These are phyloP conservation scores for Calosoma granatense DNA, from an alignment of 1,140 invertebrate species.

Conservation along the genomic window DNA sequence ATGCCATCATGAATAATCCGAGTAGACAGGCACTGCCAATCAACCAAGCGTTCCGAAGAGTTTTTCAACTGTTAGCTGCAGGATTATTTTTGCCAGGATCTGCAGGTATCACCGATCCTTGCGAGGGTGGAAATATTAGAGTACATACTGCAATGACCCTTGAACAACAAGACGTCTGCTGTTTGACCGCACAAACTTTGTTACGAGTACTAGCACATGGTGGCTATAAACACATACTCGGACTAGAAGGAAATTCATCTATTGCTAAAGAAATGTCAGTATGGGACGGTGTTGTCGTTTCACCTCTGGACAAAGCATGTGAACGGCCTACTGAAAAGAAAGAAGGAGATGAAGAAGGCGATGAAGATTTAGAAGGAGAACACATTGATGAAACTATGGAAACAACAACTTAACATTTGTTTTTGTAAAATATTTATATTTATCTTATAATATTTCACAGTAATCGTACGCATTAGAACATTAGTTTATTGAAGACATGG, in stretches of 20 bases:
- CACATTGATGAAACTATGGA: conserved; percentile 37
- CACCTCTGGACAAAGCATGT: conserved; percentile 84
- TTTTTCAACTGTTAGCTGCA: conserved; percentile 83
- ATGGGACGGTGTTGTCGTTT: conserved; percentile 90
- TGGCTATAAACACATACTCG: conserved; percentile 83
- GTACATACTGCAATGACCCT: conserved; percentile 86
- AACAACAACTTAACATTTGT: conserved; percentile 24
- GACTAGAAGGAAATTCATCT: conserved; percentile 54
- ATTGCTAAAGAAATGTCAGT: conserved; percentile 81
- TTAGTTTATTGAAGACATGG: no score
- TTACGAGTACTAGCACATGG: conserved; percentile 83
- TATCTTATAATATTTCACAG: no score
- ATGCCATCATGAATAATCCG: conserved; percentile 95
- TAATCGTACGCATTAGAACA: no score
- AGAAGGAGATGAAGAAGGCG: conserved; percentile 38
- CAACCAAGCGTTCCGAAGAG: conserved; percentile 76
- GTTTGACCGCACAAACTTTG: conserved; percentile 79
- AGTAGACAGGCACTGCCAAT: conserved; percentile 84
- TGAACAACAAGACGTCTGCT: conserved; percentile 92
- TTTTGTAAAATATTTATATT: no score
- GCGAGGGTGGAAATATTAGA: conserved; percentile 77
- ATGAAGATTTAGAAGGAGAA: conserved; percentile 42
- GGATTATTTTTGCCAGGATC: conserved; percentile 93
- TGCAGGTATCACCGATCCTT: conserved; percentile 88
- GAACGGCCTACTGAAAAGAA: conserved; percentile 48